Base-by-base conservation (phyloP, 2,113 vertebrate genomes). In the Chloroceryle aenea region DNA sequence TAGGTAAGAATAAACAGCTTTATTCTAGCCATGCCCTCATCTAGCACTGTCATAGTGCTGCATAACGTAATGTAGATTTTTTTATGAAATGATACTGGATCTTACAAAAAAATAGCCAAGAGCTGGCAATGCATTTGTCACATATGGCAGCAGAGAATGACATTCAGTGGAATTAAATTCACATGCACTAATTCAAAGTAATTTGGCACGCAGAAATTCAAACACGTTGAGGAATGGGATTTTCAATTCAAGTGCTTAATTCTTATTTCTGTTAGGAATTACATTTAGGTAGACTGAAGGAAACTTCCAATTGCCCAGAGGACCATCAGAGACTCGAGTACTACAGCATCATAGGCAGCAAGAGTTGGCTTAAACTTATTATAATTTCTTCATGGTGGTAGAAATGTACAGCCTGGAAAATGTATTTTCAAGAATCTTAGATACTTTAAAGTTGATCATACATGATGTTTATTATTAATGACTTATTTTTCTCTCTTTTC, bases 321-420 rank as follows among this genome's bases (percentile, higher is more conserved):
- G 55, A 56, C 55, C 30, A 32, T 56, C 55, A 56, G 30, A 56
- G 30, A n/a, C 18, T n/a, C 12, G 30, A 56, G 30, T 56, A 20
- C 19, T 10, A 56, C 30, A 56, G 55, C 55, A 56, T n/a, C 20
- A 19, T 12, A 56, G 55, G 19, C 11, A 14, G 12, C 19, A 19
- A n/a, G 18, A 56, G 55, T n/a, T 56, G 55, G 19, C 55, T 18
- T n/a, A 30, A n/a, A 30, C 30, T 16, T 56, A 19, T n/a, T 56
- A 56, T 21, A 12, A 56, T 29, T n/a, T 30, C 27, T 29, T 56
- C 30, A 21, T 23, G 3, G 9, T 53, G 8, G 10, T 42, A 63
- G 53, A 63, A 26, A 1, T 26, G 6, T 36, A 20, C 2, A 47
- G 16, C 6, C 7, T 25, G 4, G 4, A 47, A 23, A 66, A 1